Base-by-base conservation (phyloP, 2,113 vertebrate species). In the Herpetotheres cachinnans region DNA sequence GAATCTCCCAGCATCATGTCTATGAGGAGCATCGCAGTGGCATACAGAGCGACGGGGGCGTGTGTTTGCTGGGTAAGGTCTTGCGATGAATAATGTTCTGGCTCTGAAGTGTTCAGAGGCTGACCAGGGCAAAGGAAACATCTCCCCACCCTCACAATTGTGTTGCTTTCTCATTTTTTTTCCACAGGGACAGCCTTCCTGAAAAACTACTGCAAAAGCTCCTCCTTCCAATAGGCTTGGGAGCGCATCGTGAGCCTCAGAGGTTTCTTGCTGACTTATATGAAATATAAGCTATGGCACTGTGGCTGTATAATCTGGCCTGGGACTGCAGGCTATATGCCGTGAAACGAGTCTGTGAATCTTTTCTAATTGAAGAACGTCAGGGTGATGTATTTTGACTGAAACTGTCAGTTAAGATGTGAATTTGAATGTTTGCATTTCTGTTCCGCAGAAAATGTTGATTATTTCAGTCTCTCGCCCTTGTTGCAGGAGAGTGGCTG, bases 381-480 rank as follows among this genome's bases (percentile, higher is more conserved):
- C 92, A 94, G 86, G 87, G 82, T 82, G 92, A 72, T 86, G 87
- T 96, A 93, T 97, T 97, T 97, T 96, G 92, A 97, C 96, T 85
- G 87, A 40, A 95, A 18, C 92, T 96, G 95, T 95, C 95, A 95
- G 91, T 3, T 44, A 21, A 56, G 92, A 96, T 21, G 74, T 40
- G 96, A 72, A 65, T 95, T 55, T 56, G 49, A 91, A 66, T 77
- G 95, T 95, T 95, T 96, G 95, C 95, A 85, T 95, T 82, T 91
- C 92, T 76, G 90, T 56, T 80, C 73, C 0, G 1, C 4, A 8
- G 92, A 85, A 95, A 96, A 95, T 87, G 93, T 91, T 96, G 95
- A 95, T 91, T 90, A 82, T 94, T 94, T 96, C 95, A 95, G 95
- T 91, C 96, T 95, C 95, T 96, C 84, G 29, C 95, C 78, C 73